Evolutionary conservation across 2,888 invertebrate species (phyloP).

Genomic region (Agrotis puta): DNA sequence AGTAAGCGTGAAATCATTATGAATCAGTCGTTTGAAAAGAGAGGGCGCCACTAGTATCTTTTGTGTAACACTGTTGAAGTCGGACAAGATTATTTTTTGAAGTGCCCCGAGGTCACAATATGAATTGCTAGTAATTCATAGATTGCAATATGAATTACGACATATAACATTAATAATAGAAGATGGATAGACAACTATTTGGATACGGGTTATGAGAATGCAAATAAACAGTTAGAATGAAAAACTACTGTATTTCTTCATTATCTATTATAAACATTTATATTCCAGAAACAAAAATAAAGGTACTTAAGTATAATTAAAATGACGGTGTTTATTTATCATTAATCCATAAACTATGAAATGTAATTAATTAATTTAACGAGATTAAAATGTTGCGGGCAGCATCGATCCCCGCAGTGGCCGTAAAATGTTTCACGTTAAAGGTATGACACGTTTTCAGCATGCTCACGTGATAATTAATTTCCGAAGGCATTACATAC

Average conservation of each 20-base stretch:
- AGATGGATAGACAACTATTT: background rate
- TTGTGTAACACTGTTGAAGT: background rate
- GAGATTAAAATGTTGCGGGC: slow-evolving; percentile 47
- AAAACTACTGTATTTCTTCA: too few relatives aligned
- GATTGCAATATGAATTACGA: too few relatives aligned
- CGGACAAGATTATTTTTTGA: background rate
- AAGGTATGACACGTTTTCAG: slow-evolving; percentile 31
- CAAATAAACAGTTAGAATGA: too few relatives aligned
- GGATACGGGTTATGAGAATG: background rate
- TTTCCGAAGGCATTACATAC: slow-evolving; percentile 20
- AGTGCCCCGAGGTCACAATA: background rate
- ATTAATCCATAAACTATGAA: slow-evolving; percentile 14
- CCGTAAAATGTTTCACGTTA: slow-evolving; percentile 33
- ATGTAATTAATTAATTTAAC: slow-evolving; percentile 36
- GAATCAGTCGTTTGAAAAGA: slow-evolving; percentile 15
- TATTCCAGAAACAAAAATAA: too few relatives aligned
- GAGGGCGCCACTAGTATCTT: slow-evolving; percentile 21
- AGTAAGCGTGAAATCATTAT: background rate
- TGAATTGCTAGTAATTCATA: too few relatives aligned
- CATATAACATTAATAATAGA: background rate
- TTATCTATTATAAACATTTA: too few relatives aligned
- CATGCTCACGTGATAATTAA: slow-evolving; percentile 43
- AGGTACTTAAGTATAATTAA: background rate
- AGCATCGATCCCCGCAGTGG: slow-evolving; percentile 22
- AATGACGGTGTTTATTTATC: slow-evolving; percentile 8